phyloP scores from a whole-genome alignment of 2,113 vertebrate genomes.

The Rhizomys pruinosus region DNA sequence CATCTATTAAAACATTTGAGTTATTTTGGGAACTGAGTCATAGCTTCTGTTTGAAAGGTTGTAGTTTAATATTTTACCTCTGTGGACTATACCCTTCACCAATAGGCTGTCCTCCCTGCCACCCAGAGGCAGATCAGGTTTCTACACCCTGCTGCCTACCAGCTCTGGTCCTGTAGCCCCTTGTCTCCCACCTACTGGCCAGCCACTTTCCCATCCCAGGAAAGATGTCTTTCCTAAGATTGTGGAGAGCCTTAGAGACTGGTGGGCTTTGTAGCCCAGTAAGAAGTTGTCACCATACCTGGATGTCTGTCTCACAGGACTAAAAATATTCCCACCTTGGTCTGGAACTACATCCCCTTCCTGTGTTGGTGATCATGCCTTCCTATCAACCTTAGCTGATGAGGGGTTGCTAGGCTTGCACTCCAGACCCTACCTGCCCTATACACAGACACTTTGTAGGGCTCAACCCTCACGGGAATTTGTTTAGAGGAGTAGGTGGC shows the following conservation, averaged over 20 bases:
- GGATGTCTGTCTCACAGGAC: not conserved
- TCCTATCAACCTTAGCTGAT: too few species aligned
- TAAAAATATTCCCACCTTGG: not conserved
- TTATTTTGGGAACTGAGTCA: conserved; percentile 52
- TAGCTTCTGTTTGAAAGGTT: not conserved
- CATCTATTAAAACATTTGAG: conserved; percentile 66
- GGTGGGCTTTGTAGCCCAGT: not conserved
- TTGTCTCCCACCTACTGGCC: not conserved
- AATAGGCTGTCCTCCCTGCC: not conserved
- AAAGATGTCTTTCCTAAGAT: not conserved
- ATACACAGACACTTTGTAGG: too few species aligned
- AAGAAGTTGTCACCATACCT: not conserved
- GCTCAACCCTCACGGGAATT: too few species aligned
- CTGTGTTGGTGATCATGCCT: not conserved
- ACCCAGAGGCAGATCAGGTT: not conserved
- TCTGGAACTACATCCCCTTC: not conserved
- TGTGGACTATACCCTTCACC: too few species aligned
- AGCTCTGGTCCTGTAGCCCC: not conserved
- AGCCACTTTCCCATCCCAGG: not conserved
- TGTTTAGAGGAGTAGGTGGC: too few species aligned
- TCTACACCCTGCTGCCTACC: fast-evolving
- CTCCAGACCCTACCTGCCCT: too few species aligned
- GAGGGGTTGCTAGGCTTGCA: not conserved
- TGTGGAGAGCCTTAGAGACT: not conserved
- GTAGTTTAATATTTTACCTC: not conserved